phyloP scores from a whole-genome alignment of 2,888 invertebrate genomes.

The Cheilosia pagana region DNA sequence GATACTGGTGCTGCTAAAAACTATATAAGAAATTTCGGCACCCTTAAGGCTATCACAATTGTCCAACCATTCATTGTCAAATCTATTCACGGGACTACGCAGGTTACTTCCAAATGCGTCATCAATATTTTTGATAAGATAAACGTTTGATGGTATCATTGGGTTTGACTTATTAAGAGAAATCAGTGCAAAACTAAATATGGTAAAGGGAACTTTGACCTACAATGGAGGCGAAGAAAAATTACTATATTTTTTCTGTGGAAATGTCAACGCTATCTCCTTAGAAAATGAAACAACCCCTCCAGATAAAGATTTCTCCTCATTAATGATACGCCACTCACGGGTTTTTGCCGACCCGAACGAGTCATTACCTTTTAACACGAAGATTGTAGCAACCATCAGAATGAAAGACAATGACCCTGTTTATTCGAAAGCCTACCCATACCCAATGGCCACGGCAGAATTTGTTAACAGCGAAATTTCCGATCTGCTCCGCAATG shows the following conservation, averaged over 20 bases:
- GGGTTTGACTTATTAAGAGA: conserved; percentile 61
- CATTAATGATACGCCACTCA: neutral
- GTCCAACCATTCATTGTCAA: conserved; percentile 17
- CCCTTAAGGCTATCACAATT: conserved; percentile 39
- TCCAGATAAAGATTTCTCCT: neutral
- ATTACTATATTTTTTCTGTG: conserved; percentile 33
- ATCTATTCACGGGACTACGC: conserved; percentile 33
- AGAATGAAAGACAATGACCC: conserved; percentile 55
- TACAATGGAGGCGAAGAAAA: conserved; percentile 36
- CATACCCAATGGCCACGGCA: conserved; percentile 48
- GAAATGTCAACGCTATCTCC: conserved; percentile 20
- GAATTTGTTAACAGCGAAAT: conserved; percentile 59
- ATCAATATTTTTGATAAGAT: conserved; percentile 57
- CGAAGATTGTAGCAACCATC: conserved; percentile 53
- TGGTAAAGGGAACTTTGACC: conserved; percentile 36
- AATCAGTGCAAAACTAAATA: conserved; percentile 46
- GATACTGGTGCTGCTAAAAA: conserved; percentile 58
- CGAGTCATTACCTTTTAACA: conserved; percentile 40
- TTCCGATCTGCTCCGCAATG: conserved; percentile 28
- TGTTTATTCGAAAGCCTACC: conserved; percentile 57
- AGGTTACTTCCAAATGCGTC: conserved; percentile 24
- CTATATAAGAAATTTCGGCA: conserved; percentile 47
- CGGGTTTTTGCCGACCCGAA: conserved; percentile 36
- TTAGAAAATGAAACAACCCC: neutral
- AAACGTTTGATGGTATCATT: conserved; percentile 63